A percentile compares a stretch with the other conserved stretches of the same genome.
Conservation (phyloP, 2,888 invertebrate species). For the Hoplodrina blanda region DNA sequence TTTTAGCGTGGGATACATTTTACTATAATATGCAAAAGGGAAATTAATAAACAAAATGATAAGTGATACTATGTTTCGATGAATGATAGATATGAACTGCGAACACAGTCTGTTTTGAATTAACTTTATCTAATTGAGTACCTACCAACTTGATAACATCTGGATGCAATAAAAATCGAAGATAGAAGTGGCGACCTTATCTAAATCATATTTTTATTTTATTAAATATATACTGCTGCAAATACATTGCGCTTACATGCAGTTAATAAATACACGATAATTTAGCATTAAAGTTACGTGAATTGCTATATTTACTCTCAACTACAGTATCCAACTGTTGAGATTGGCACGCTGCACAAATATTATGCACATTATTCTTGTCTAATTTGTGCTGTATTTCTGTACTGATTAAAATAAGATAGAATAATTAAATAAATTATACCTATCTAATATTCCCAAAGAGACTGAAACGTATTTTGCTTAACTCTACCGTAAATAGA, state of each 20-base stretch:
- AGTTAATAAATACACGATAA: conserved; percentile 33
- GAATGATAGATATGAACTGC: conserved; percentile 34
- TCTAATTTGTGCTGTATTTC: conserved; percentile 5
- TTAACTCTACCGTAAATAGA: neutral
- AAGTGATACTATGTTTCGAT: conserved; percentile 22
- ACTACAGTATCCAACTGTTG: conserved; percentile 28
- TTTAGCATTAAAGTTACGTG: conserved; percentile 31
- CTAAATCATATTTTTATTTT: conserved; percentile 48
- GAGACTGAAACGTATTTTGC: neutral
- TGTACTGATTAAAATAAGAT: conserved; percentile 24
- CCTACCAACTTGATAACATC: conserved; percentile 39
- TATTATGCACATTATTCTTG: conserved; percentile 38
- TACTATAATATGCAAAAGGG: conserved; percentile 5
- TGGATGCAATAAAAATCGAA: conserved; percentile 46
- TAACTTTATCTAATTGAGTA: conserved; percentile 36
- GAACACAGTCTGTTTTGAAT: conserved; percentile 26
- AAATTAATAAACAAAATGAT: conserved; percentile 29
- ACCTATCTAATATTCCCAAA: conserved; percentile 5
- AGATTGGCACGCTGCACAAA: conserved; percentile 43
- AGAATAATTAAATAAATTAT: conserved; percentile 6
- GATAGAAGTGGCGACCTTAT: conserved; percentile 42
- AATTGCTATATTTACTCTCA: conserved; percentile 36
- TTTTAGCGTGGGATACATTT: conserved; percentile 17
- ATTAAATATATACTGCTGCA: conserved; percentile 18
- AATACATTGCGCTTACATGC: conserved; percentile 26